phyloP scores from a whole-genome alignment of 35 echinoderm and acorn worm species.

The Ptychodera flava region DNA sequence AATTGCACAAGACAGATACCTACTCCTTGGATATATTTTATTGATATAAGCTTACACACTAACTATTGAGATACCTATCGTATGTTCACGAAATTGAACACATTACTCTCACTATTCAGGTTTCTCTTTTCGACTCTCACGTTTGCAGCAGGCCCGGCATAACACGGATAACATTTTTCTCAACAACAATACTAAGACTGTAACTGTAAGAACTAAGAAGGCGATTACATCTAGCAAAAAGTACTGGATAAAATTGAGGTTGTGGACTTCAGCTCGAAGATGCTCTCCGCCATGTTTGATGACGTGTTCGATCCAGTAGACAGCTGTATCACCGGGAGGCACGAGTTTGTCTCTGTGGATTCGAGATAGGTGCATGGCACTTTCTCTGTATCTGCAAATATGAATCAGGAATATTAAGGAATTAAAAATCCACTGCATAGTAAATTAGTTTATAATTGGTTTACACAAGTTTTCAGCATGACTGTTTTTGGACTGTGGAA shows the following conservation, averaged over 20 bases:
- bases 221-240: too few relatives aligned
- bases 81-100: too few relatives aligned
- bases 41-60: too few relatives aligned
- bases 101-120: too few relatives aligned
- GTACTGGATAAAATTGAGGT: conserved; percentile 48
- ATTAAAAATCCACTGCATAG: neutral
- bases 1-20: too few relatives aligned
- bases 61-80: too few relatives aligned
- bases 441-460: conserved; percentile 19
- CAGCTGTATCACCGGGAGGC: conserved; percentile 37
- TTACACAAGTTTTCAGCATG: conserved; percentile 22
- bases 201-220: too few relatives aligned
- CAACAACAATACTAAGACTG: too few relatives aligned
- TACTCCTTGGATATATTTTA: too few relatives aligned
- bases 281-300: conserved; percentile 67
- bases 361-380: conserved; percentile 2
- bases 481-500: conserved; percentile 18
- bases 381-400: conserved; percentile 21
- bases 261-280: conserved; percentile 22
- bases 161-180: too few relatives aligned
- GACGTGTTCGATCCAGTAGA: conserved; percentile 68
- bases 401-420: neutral
- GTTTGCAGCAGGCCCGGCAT: too few relatives aligned
- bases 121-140: too few relatives aligned
- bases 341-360: conserved; percentile 24